Percentiles rank a stretch among this genome's conserved stretches.
phyloP scores from a whole-genome alignment of 37 sponge, comb jelly and placozoan species.

The Geodia barretti region DNA sequence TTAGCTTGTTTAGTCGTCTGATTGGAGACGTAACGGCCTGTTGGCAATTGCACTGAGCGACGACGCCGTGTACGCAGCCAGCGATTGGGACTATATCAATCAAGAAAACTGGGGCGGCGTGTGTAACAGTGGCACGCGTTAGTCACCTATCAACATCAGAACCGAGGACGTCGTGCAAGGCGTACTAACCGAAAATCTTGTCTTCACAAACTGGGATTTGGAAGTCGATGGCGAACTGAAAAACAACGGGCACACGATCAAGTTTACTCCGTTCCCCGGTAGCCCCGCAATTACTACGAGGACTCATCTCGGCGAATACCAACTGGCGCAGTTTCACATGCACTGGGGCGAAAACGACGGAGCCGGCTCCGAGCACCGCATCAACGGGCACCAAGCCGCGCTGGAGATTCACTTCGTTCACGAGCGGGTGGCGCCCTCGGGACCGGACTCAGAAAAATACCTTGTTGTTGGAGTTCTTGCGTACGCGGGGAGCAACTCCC shows the following conservation, averaged over 20 bases:
- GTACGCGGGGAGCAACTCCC: not conserved
- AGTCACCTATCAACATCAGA: conserved; percentile 49
- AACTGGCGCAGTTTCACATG: conserved; percentile 53
- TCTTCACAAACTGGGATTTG: not conserved
- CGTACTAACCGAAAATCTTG: not conserved
- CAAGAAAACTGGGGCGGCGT: no score
- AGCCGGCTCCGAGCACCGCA: conserved; percentile 54
- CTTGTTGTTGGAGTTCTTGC: conserved; percentile 43
- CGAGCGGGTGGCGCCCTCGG: not conserved
- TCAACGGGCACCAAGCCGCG: conserved; percentile 11
- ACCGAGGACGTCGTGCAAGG: not conserved
- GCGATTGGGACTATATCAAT: no score
- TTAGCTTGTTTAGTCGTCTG: no score
- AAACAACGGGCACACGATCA: conserved; percentile 6
- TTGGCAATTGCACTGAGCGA: no score
- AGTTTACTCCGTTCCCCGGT: not conserved
- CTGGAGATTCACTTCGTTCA: conserved; percentile 61
- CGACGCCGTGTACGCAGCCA: no score
- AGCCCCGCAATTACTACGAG: not conserved
- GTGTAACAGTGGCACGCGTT: conserved; percentile 5
- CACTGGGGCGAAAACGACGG: conserved; percentile 51
- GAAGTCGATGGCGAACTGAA: not conserved
- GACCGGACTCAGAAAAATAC: not conserved
- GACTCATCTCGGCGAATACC: conserved; percentile 46
- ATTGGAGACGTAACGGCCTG: no score